Evolutionary conservation across 1,140 invertebrate genomes (phyloP).

Genomic region (Psix sp.): DNA sequence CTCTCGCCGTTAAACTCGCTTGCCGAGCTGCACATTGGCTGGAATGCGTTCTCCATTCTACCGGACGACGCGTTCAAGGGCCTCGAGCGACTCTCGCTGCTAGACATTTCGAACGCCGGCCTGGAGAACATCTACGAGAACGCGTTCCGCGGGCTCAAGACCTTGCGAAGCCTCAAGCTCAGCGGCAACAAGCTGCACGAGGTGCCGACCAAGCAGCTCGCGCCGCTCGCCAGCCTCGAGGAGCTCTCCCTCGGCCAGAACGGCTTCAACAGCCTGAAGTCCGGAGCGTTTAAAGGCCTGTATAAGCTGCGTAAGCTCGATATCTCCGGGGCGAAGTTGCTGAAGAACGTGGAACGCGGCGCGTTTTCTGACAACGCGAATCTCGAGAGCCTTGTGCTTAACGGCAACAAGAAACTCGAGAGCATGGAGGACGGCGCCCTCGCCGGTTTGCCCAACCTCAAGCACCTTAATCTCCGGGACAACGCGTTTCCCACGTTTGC

Average conservation of each 20-base stretch:
- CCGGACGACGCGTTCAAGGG: conserved; percentile 86
- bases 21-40: conserved; percentile 88
- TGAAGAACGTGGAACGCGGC: conserved; percentile 84
- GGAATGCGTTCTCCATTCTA: conserved; percentile 87
- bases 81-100: conserved; percentile 83
- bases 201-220: conserved; percentile 86
- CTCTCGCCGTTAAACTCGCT: conserved; percentile 84
- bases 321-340: conserved; percentile 84
- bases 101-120: conserved; percentile 88
- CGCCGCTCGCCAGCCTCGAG: conserved; percentile 84
- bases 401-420: conserved; percentile 85
- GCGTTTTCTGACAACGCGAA: conserved; percentile 88
- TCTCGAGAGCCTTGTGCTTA: conserved; percentile 85
- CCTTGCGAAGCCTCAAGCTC: conserved; percentile 85
- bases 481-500: conserved; percentile 86
- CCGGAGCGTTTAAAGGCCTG: conserved; percentile 86
- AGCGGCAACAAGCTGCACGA: conserved; percentile 85
- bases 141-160: conserved; percentile 86
- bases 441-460: conserved; percentile 86
- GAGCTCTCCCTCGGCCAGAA: conserved; percentile 90
- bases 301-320: conserved; percentile 86
- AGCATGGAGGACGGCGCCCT: conserved; percentile 85
- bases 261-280: conserved; percentile 82
- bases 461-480: conserved; percentile 85
- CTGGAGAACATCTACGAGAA: conserved; percentile 85